Evolutionary conservation across 2,888 invertebrate genomes (phyloP).

Genomic region (Noctua janthe): DNA sequence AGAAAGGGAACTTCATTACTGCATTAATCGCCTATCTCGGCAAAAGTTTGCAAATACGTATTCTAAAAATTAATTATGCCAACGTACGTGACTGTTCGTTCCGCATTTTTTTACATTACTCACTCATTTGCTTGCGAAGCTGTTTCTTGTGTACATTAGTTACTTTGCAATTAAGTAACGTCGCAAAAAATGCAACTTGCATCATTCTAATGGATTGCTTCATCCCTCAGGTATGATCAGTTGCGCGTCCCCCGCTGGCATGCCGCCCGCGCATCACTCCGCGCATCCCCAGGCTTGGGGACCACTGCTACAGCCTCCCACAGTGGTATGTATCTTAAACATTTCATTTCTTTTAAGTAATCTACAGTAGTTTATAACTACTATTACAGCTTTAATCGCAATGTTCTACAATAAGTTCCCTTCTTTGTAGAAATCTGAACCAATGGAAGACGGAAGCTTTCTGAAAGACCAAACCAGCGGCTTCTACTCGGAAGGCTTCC

Average conservation of each 20-base stretch:
- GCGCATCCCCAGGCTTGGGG: conserved; percentile 82
- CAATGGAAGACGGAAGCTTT: conserved; percentile 84
- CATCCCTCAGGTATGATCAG: conserved; percentile 84
- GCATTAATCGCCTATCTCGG: conserved; percentile 9
- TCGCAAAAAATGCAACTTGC: conserved; percentile 48
- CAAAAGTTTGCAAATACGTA: conserved; percentile 50
- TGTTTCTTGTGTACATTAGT: conserved; percentile 61
- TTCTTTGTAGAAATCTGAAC: conserved; percentile 91
- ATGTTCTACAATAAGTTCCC: conserved; percentile 52
- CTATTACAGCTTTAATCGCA: neutral
- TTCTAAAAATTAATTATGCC: conserved; percentile 47
- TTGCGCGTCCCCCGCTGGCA: conserved; percentile 86
- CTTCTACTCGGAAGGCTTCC: conserved; percentile 91
- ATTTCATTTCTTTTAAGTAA: neutral
- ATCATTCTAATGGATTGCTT: conserved; percentile 37
- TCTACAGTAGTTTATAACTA: neutral
- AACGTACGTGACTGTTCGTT: conserved; percentile 60
- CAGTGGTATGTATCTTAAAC: conserved; percentile 78
- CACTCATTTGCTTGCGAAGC: conserved; percentile 56
- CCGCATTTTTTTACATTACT: conserved; percentile 71
- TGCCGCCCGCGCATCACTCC: conserved; percentile 84
- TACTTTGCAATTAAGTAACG: conserved; percentile 47
- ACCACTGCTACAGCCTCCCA: conserved; percentile 79
- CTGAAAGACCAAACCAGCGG: conserved; percentile 91
- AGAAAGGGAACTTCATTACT: conserved; percentile 13